Evolutionary conservation across 2,797 vertebrate genomes (phyloP).

Genomic region (Hylomyscus alleni): DNA sequence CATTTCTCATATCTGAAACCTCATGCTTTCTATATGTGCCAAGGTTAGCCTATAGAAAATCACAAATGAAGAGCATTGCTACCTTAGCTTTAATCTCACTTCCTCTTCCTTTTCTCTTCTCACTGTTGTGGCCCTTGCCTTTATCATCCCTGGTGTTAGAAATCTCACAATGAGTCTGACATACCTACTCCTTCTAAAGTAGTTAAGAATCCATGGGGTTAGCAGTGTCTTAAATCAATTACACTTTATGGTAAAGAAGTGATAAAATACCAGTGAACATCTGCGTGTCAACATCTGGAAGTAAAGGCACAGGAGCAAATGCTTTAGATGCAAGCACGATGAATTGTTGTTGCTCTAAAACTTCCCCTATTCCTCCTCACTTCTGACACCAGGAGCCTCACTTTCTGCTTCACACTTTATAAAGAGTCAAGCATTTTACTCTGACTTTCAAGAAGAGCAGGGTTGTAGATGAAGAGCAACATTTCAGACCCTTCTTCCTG

Average conservation of each 20-base stretch:
- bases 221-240: slow-evolving; percentile 6
- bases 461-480: neutral
- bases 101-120: neutral
- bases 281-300: neutral
- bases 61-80: neutral
- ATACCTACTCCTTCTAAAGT: neutral
- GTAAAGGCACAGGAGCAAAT: neutral
- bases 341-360: neutral
- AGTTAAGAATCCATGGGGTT: neutral
- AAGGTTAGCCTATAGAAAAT: neutral
- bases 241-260: neutral
- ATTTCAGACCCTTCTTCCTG: slow-evolving; percentile 39
- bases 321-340: neutral
- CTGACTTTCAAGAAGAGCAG: neutral
- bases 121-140: neutral
- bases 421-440: neutral
- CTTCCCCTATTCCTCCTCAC: neutral
- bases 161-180: neutral
- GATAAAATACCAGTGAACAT: neutral
- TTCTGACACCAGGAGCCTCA: neutral
- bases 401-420: neutral
- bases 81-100: neutral
- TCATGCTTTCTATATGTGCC: neutral
- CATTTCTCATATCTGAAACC: neutral
- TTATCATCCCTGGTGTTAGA: neutral